Evolutionary conservation across 1,140 invertebrate species (phyloP), one percentile per base, ranked within the genome.

Genomic region (Aphelenchoides fujianensis): DNA sequence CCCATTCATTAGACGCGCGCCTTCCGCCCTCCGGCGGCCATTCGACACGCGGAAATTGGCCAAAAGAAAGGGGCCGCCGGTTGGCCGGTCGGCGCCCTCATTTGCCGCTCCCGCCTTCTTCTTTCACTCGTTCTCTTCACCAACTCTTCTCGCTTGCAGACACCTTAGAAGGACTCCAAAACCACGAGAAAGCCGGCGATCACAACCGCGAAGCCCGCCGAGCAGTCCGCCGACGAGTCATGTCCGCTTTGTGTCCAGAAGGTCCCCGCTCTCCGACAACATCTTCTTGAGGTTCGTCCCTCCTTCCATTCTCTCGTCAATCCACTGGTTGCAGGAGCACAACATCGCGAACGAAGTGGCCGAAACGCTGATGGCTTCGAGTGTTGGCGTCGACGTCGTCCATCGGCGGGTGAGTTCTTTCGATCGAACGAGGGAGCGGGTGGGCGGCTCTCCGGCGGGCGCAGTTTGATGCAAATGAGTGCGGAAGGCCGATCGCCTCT

Each of bases 241-340:
- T 79, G 77, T 55, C 78, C 77, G 12, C 64, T 79, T 9, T 79
- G 77, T 41, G 28, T 64, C 12, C 59, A 41, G 7, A 75, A 71
- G 36, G 31, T 71, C 71, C 19, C 61, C 34, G 9, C 27, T 36
- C 27, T 62, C 30, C 12, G 63, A 66, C 1, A 59, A 3, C 37
- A 71, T 27, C 48, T 73, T n/a, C 16, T 32, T n/a, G 69, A 73
- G 70, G 69, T 71, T 72, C 28, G 23, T 7, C n/a, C 27, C 2
- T 3, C 35, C 7, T 23, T 7, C 28, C 23, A 53, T 28, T 23
- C 23, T 9, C 19, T 55, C n/a, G n/a, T 72, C 16, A 67, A 62
- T 5, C 23, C 9, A n/a, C 72, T 75, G 7, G 7, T 23, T 59
- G 12, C 1, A 76, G 41, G 77, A 74, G 9, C 76, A 78, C 54